Conservation (phyloP, 2,888 invertebrate species). For the Lasiommata megera region DNA sequence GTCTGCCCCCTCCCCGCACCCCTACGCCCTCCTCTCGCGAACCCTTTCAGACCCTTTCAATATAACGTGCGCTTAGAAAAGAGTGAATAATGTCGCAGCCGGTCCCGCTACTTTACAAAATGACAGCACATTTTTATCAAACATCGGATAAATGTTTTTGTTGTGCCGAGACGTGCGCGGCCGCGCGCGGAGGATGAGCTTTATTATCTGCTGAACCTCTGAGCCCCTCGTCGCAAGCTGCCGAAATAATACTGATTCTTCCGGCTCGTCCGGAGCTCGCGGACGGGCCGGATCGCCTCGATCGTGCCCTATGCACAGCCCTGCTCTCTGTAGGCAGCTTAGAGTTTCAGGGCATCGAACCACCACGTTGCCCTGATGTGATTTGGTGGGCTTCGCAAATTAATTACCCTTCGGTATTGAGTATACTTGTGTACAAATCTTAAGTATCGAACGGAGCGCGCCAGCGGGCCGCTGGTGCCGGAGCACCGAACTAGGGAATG, state of each 20-base stretch:
- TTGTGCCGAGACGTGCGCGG: background rate
- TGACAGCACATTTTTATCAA: slow-evolving; percentile 2
- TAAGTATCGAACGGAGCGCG: no score
- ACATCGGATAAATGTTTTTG: background rate
- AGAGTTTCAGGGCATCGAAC: no score
- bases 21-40: background rate
- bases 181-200: background rate
- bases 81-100: slow-evolving; percentile 6
- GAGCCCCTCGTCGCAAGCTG: background rate
- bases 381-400: no score
- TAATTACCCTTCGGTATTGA: no score
- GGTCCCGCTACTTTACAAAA: background rate
- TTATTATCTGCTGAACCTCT: background rate
- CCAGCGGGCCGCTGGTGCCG: no score
- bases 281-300: no score
- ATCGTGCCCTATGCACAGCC: no score
- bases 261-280: no score
- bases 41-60: slow-evolving; percentile 8
- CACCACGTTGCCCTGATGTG: no score
- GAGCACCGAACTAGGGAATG: no score
- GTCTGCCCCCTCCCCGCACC: background rate
- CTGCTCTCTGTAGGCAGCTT: no score
- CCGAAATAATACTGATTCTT: background rate
- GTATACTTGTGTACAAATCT: no score
- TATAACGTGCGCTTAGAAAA: slow-evolving; percentile 1